Evolutionary conservation across 2,888 invertebrate genomes (phyloP), one percentile per base, ranked within the genome.

Genomic region (Rhagophthalmus giganteus): DNA sequence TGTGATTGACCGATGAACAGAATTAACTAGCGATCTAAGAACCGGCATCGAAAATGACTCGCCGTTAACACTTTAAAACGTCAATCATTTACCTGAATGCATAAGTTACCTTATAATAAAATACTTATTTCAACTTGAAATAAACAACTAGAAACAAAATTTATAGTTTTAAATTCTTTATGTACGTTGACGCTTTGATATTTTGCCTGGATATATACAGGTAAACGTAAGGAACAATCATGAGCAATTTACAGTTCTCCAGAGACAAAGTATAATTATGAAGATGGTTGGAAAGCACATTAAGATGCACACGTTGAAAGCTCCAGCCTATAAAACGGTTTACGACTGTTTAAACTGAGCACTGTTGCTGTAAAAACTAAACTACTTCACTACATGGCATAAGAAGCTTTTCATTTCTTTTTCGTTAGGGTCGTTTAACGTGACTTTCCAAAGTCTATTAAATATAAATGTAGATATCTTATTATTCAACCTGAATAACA

Each of bases 311-410:
- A 68, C 67, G 70, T 62, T 71, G 69, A 71, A 71, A 72, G 71
- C 71, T 63, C 67, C 59, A 53, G 68, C 69, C 70, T 71, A 71
- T 72, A 70, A 72, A 71, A 70, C 69, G 59, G 66, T 71, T 72
- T 71, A 71, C 68, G 71, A 70, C 67, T 70, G 64, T 70, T 71
- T 69, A 68, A 69, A 66, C 64, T 64, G 62, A 63, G 65, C 64
- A 50, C 33, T 46, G 46, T 44, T 41, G 54, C 39, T 49, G 54
- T 54, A 54, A 54, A 50, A 50, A 54, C 42, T 47, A 35, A 54
- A 54, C 51, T 47, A 47, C 47, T 47, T 39, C 40, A 20, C 33
- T 33, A 39, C 39, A 32, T 26, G 40, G 31, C 39, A 47, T 40
- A 47, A 46, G 46, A 38, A 47, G 32, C 47, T 47, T 47, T 47